Conservation (phyloP, 2,113 vertebrate species). For the Myodes glareolus region DNA sequence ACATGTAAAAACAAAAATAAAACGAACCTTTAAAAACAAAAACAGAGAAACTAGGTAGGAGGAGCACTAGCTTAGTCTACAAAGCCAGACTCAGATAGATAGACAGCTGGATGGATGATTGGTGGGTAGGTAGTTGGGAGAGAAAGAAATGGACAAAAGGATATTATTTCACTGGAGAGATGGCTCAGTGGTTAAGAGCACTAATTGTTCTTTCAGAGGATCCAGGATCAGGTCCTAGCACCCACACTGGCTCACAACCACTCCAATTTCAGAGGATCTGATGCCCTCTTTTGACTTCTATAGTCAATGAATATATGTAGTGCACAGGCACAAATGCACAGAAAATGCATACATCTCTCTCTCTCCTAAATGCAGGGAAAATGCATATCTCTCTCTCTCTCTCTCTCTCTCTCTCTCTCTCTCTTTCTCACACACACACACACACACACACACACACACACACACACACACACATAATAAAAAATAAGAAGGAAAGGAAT, state of each 20-base stretch:
- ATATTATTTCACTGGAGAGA: not conserved
- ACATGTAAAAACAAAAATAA: not conserved
- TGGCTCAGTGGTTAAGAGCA: not conserved
- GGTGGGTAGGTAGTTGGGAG: too few relatives aligned
- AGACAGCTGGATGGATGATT: not conserved
- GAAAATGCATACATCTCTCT: not conserved
- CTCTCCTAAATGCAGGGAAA: too few relatives aligned
- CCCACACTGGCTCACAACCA: not conserved
- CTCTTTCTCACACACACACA: too few relatives aligned
- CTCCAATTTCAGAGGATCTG: not conserved
- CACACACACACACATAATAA: not conserved
- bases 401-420: too few relatives aligned
- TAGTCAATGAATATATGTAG: not conserved
- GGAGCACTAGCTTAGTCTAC: not conserved
- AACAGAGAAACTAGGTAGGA: not conserved
- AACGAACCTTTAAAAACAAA: not conserved
- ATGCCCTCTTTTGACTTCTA: not conserved
- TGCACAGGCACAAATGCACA: not conserved
- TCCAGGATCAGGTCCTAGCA: not conserved
- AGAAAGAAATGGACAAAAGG: not conserved
- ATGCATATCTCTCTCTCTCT: too few relatives aligned
- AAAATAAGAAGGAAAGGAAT: not conserved
- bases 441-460: too few relatives aligned
- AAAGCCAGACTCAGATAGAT: not conserved
- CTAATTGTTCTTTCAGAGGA: not conserved